phyloP scores from a whole-genome alignment of 2,888 invertebrate genomes.

The Rotaria socialis region DNA sequence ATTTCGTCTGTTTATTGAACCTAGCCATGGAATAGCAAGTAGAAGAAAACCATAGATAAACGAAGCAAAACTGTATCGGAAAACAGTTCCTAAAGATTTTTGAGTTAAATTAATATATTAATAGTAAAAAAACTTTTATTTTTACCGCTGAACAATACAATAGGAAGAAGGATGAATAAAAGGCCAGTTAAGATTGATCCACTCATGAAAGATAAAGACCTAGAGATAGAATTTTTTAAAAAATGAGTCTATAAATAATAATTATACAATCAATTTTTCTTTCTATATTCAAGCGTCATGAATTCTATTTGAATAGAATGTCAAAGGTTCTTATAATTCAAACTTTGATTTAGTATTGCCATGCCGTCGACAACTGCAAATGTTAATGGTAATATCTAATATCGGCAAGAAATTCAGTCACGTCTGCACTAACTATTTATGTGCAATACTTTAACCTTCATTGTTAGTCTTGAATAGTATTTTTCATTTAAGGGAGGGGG shows the following conservation, averaged over 20 bases:
- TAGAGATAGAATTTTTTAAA: background rate
- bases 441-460: background rate
- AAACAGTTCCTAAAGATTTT: background rate
- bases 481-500: background rate
- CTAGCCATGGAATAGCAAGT: background rate
- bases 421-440: background rate
- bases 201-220: background rate
- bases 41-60: conserved; percentile 23
- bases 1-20: background rate
- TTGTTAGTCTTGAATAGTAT: background rate
- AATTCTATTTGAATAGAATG: too few relatives aligned
- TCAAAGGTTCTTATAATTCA: background rate
- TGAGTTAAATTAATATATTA: too few relatives aligned
- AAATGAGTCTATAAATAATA: background rate
- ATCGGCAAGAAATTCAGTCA: background rate
- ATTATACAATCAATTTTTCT: background rate
- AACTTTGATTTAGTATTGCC: background rate
- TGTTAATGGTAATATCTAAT: background rate
- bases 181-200: background rate
- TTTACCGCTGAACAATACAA: conserved; percentile 14
- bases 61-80: background rate
- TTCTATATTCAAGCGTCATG: background rate
- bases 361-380: background rate
- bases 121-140: background rate
- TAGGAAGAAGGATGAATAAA: background rate